Evolutionary conservation across 2,113 vertebrate species (phyloP).

Genomic region (Thamnophis sirtalis): DNA sequence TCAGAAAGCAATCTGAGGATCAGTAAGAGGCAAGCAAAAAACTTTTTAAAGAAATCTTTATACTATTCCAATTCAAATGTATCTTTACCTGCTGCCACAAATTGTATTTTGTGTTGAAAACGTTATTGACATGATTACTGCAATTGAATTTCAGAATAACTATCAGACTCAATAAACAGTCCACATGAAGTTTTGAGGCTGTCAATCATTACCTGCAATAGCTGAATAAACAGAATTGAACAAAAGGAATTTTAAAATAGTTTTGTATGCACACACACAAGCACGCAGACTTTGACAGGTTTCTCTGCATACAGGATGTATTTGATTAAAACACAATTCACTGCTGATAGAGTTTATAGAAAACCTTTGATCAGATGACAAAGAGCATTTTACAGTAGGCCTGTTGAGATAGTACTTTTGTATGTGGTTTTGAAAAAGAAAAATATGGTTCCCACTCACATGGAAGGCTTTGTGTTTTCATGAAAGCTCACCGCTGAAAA

Average conservation of each 20-base stretch:
- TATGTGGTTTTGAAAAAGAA: not conserved
- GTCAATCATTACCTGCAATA: not conserved
- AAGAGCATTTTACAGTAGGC: not conserved
- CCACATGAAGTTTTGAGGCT: not conserved
- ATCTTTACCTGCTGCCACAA: slow-evolving; percentile 7
- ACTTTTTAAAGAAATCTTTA: not conserved
- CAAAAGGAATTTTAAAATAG: not conserved
- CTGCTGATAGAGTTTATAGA: not conserved
- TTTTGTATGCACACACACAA: not conserved
- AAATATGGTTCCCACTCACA: not conserved
- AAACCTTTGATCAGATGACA: not conserved
- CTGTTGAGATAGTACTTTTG: not conserved
- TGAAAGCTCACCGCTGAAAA: not conserved
- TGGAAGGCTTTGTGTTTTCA: not conserved
- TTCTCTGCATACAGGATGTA: not conserved
- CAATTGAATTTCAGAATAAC: not conserved
- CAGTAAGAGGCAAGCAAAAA: not conserved
- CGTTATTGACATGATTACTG: not conserved
- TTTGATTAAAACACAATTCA: not conserved
- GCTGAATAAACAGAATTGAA: accelerated
- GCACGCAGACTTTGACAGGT: not conserved
- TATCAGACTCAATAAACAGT: not conserved
- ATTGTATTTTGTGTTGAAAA: not conserved
- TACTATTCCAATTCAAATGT: not conserved
- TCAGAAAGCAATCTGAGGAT: not conserved